These are phyloP conservation scores for Sparidentex hasta DNA, from an alignment of 2,797 vertebrate species.

Conservation along the genomic window DNA sequence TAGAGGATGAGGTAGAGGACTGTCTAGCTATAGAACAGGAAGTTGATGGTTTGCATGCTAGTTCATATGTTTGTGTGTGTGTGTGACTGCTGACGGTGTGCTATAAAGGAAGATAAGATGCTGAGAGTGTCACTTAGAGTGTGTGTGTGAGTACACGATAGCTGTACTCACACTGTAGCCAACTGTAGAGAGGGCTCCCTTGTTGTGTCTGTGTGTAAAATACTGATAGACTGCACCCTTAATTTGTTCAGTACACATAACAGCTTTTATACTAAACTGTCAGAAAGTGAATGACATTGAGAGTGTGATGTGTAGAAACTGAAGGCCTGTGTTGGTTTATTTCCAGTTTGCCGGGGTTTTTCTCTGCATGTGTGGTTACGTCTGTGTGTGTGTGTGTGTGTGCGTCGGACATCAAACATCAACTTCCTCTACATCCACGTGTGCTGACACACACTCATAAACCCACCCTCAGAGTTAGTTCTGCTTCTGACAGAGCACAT, in stretches of 20 bases:
- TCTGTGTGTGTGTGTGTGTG: conserved; percentile 13
- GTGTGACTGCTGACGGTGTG: background rate
- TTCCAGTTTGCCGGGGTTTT: conserved; percentile 36
- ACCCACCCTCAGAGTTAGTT: conserved; percentile 60
- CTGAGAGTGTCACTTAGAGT: conserved; percentile 8
- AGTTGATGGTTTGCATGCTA: conserved; percentile 21
- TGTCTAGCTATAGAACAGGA: conserved; percentile 30
- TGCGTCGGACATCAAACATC: conserved; percentile 64
- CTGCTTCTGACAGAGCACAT: conserved; percentile 72
- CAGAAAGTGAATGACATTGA: conserved; percentile 6
- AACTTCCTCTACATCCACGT: conserved; percentile 84
- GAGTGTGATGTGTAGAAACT: conserved; percentile 14
- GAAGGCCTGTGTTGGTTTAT: background rate
- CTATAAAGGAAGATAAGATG: conserved; percentile 23
- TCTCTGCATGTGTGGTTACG: conserved; percentile 11
- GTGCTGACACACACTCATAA: conserved; percentile 58
- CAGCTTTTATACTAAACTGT: background rate
- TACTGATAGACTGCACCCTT: background rate
- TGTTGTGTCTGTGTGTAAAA: background rate
- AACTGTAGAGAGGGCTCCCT: background rate
- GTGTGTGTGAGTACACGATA: conserved; percentile 16
- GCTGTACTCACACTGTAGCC: no score
- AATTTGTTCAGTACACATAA: no score
- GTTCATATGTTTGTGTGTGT: background rate
- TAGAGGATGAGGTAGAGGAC: background rate